These are phyloP conservation scores for Salvelinus alpinus DNA, from an alignment of 2,113 vertebrate species.

Conservation along the genomic window DNA sequence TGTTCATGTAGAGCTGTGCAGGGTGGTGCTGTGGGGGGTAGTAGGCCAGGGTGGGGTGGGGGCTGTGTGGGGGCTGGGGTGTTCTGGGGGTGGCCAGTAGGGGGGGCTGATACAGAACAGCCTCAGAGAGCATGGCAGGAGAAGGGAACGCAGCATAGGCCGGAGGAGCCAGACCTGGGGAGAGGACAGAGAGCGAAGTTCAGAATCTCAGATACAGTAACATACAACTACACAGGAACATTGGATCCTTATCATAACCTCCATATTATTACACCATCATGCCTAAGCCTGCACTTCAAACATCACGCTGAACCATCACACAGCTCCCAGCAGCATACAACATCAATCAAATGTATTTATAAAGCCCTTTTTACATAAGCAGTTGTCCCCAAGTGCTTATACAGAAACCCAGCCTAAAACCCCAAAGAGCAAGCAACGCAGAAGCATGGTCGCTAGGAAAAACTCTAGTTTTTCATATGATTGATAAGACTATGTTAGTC, in stretches of 20 bases:
- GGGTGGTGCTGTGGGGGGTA: constrained; percentile 84
- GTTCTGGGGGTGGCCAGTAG: constrained; percentile 84
- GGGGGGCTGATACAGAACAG: constrained; percentile 88
- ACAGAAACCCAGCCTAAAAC: too few species aligned
- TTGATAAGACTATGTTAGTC: too few species aligned
- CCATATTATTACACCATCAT: too few species aligned
- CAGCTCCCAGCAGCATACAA: background rate
- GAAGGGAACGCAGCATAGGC: constrained; percentile 89
- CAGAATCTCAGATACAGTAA: too few species aligned
- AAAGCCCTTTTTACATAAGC: too few species aligned
- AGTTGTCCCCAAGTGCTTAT: too few species aligned
- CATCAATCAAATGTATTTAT: too few species aligned
- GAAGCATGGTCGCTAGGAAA: too few species aligned
- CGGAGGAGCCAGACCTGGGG: constrained; percentile 89
- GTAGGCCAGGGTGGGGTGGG: constrained; percentile 83
- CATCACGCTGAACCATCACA: background rate
- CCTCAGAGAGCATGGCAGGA: constrained; percentile 83
- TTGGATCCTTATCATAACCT: too few species aligned
- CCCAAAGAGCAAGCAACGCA: too few species aligned
- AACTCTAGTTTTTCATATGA: too few species aligned
- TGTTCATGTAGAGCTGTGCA: constrained; percentile 81
- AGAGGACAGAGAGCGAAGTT: background rate
- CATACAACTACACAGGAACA: too few species aligned
- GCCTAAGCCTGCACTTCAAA: background rate
- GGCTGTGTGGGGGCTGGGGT: constrained; percentile 66